These are phyloP conservation scores for Sphinx pinastri DNA, from an alignment of 2,888 invertebrate species.

Conservation along the genomic window DNA sequence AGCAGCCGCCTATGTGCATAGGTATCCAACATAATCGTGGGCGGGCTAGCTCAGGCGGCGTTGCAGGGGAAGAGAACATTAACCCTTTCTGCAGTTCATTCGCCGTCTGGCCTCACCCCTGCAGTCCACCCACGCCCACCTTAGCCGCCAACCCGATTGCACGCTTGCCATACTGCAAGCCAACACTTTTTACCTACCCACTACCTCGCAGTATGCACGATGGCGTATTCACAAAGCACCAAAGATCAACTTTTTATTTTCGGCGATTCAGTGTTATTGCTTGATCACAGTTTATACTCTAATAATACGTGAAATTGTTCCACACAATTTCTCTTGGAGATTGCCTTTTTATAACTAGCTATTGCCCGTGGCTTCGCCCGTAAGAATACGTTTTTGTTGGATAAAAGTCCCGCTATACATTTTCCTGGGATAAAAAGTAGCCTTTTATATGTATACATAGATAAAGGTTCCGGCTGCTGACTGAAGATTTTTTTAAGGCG, in stretches of 20 bases:
- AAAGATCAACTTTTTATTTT: constrained; percentile 11
- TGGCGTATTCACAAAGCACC: constrained; percentile 9
- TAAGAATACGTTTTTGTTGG: too few species aligned
- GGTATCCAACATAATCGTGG: constrained; percentile 58
- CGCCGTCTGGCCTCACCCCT: constrained; percentile 85
- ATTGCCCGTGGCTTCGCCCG: too few species aligned
- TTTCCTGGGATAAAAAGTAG: too few species aligned
- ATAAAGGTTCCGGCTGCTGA: too few species aligned
- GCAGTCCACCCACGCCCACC: constrained; percentile 60
- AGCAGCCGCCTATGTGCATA: constrained; percentile 41
- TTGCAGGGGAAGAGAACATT: constrained; percentile 83
- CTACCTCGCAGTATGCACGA: constrained; percentile 17
- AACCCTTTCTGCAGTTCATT: constrained; percentile 86
- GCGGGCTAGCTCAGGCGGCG: constrained; percentile 72
- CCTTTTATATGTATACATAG: too few species aligned
- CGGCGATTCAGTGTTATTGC: not conserved
- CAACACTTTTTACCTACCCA: constrained; percentile 55
- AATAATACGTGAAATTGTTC: not conserved
- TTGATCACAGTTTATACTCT: not conserved
- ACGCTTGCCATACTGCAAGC: constrained; percentile 70
- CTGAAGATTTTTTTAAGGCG: too few species aligned
- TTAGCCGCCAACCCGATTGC: constrained; percentile 67
- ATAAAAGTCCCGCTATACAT: too few species aligned
- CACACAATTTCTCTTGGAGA: not conserved
- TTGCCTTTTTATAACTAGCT: not conserved